phyloP scores from a whole-genome alignment of 2,888 invertebrate species.

The Acleris literana region DNA sequence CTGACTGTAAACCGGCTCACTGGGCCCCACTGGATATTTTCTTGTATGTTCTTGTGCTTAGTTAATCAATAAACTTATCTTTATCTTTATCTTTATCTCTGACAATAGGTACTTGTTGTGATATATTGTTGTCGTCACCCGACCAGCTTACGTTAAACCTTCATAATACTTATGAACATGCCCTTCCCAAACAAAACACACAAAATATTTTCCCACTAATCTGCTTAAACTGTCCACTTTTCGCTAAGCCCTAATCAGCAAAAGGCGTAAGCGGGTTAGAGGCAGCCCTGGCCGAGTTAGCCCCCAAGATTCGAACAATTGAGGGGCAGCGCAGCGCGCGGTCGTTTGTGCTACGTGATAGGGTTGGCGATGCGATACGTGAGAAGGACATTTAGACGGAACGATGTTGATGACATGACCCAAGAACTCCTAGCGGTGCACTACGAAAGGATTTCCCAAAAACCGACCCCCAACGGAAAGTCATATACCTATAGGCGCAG shows the following conservation, averaged over 20 bases:
- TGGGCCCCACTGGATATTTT: too few species aligned
- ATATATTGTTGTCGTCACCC: background rate
- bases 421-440: too few species aligned
- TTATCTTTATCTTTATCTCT: too few species aligned
- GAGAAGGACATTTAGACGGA: conserved; percentile 43
- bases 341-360: conserved; percentile 68
- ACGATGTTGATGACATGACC: conserved; percentile 33
- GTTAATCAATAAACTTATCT: too few species aligned
- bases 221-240: conserved; percentile 39
- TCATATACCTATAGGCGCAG: too few species aligned
- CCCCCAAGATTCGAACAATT: conserved; percentile 80
- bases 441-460: too few species aligned
- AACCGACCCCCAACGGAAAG: too few species aligned
- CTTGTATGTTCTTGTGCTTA: too few species aligned
- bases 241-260: conserved; percentile 33
- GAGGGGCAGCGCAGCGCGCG: conserved; percentile 49
- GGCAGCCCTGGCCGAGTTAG: conserved; percentile 66
- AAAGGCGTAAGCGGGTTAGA: conserved; percentile 66
- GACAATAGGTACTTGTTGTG: too few species aligned
- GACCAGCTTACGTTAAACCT: conserved; percentile 4
- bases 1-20: too few species aligned
- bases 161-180: background rate
- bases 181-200: conserved; percentile 7
- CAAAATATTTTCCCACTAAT: conserved; percentile 43
- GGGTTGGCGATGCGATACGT: conserved; percentile 53